phyloP scores from a whole-genome alignment of 1,140 invertebrate genomes.

The Megalopta genalis region DNA sequence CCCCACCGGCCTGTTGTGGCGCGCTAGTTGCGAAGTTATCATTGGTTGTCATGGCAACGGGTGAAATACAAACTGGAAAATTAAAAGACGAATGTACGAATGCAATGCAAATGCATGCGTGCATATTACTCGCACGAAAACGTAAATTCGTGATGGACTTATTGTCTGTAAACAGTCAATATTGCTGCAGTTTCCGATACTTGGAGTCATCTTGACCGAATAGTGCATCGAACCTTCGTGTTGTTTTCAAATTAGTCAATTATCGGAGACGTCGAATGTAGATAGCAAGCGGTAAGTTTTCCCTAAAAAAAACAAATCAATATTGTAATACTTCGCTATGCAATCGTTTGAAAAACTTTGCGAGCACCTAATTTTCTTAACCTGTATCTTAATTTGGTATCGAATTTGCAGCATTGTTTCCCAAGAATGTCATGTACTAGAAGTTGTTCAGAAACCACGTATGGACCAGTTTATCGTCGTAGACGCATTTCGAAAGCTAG shows the following conservation, averaged over 20 bases:
- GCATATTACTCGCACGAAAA: background rate
- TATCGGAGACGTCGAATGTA: background rate
- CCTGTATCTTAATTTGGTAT: background rate
- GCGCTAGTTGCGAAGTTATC: background rate
- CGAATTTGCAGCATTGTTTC: slow-evolving; percentile 51
- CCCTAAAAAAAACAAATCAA: background rate
- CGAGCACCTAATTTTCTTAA: background rate
- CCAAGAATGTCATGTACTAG: slow-evolving; percentile 38
- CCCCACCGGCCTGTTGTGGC: background rate
- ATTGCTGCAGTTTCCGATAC: background rate
- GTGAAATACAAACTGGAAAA: background rate
- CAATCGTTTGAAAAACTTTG: background rate
- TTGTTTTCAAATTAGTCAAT: background rate
- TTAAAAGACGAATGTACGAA: slow-evolving; percentile 10
- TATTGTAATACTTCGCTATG: background rate
- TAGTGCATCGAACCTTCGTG: background rate
- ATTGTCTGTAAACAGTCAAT: background rate
- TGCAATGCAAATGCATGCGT: background rate
- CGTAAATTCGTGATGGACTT: background rate
- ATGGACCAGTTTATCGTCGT: slow-evolving; percentile 55
- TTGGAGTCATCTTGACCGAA: background rate
- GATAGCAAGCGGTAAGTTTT: background rate
- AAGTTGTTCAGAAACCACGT: slow-evolving; percentile 54
- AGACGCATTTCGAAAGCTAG: slow-evolving; percentile 57
- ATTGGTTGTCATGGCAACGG: slow-evolving; percentile 16